Evolutionary conservation across 2,888 invertebrate species (phyloP).

Genomic region (Conomelus anceps): DNA sequence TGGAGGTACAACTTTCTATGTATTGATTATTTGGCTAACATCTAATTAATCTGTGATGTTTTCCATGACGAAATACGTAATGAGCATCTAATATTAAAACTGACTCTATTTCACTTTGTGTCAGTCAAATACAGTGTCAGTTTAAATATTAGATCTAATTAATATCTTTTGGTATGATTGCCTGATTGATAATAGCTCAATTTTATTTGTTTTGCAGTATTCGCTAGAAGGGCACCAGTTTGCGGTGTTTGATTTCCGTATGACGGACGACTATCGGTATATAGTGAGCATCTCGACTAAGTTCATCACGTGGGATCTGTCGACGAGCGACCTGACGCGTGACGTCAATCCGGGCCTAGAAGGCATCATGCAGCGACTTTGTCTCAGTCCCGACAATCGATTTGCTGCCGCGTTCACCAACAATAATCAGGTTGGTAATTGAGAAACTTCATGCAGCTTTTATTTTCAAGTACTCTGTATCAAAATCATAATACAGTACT

Average conservation of each 20-base stretch:
- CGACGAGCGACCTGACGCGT: constrained; percentile 89
- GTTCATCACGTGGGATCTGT: constrained; percentile 94
- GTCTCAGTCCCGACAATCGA: constrained; percentile 89
- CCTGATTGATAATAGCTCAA: neutral
- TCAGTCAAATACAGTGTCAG: constrained; percentile 1
- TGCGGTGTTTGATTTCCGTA: constrained; percentile 86
- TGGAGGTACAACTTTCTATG: no score
- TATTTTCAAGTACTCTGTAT: no score
- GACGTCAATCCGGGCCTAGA: constrained; percentile 90
- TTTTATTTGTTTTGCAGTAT: constrained; percentile 54
- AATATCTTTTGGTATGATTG: neutral
- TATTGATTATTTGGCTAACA: no score
- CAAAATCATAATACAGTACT: no score
- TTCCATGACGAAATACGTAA: no score
- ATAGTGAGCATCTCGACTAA: constrained; percentile 94
- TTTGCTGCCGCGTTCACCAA: constrained; percentile 94
- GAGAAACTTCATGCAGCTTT: no score
- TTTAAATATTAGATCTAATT: neutral
- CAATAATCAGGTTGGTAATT: constrained; percentile 85
- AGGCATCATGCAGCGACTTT: constrained; percentile 92
- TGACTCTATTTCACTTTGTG: no score
- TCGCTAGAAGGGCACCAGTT: constrained; percentile 97
- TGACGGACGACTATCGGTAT: constrained; percentile 85
- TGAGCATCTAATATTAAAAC: no score
- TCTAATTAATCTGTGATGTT: no score